These are phyloP conservation scores for Nansenia antarctica DNA, from an alignment of 2,113 vertebrate genomes.

Conservation along the genomic window DNA sequence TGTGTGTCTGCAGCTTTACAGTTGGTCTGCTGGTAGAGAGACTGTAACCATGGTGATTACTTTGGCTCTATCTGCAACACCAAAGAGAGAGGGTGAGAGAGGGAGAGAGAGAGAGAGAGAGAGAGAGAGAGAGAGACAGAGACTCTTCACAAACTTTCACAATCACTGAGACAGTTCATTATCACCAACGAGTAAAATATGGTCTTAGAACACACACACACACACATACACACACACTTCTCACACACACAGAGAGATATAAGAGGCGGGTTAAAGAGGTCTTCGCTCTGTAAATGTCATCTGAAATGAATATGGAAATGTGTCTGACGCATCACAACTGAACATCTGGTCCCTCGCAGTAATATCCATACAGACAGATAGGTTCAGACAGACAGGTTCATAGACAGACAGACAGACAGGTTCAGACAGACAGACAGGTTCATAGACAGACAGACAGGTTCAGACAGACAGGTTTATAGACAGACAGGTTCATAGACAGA, in stretches of 20 bases:
- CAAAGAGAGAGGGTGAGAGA: not conserved
- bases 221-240: not conserved
- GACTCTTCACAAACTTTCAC: not conserved
- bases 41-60: not conserved
- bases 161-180: not conserved
- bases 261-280: not conserved
- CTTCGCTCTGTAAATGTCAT: constrained; percentile 1
- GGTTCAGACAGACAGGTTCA: too few species aligned
- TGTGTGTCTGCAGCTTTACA: not conserved
- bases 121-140: not conserved
- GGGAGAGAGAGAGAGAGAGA: not conserved
- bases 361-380: too few species aligned
- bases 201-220: not conserved
- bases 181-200: not conserved
- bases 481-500: too few species aligned
- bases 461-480: too few species aligned
- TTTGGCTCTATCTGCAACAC: not conserved
- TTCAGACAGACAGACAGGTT: too few species aligned
- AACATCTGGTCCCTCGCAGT: too few species aligned
- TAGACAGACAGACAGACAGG: too few species aligned
- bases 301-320: not conserved
- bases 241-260: not conserved
- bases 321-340: too few species aligned
- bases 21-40: not conserved
- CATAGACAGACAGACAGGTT: too few species aligned